phyloP scores from a whole-genome alignment of 2,797 vertebrate genomes.

The Pyrrhura leucotis region DNA sequence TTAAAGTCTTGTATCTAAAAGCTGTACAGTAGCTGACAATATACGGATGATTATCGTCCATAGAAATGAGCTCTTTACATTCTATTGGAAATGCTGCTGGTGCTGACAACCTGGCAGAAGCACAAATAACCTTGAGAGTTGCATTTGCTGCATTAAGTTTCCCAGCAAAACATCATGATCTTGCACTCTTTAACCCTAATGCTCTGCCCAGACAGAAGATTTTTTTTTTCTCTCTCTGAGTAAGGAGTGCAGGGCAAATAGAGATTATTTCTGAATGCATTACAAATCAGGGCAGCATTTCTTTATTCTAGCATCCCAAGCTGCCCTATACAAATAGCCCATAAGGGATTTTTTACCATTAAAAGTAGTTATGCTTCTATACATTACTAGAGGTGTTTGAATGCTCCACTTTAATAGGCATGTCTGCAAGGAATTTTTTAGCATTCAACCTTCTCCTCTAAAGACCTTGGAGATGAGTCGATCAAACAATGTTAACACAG shows the following conservation, averaged over 20 bases:
- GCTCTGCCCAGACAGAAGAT: not conserved
- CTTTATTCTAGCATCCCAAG: not conserved
- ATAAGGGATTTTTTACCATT: not conserved
- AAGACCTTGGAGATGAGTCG: not conserved
- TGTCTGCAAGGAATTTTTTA: not conserved
- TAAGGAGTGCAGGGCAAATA: not conserved
- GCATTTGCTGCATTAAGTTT: not conserved
- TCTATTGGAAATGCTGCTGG: not conserved
- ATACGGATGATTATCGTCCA: not conserved
- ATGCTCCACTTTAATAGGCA: not conserved
- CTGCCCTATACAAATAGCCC: not conserved
- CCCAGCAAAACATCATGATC: not conserved
- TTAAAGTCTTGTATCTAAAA: not conserved
- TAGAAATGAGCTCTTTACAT: not conserved
- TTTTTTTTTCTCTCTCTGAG: not conserved
- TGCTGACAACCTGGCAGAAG: not conserved
- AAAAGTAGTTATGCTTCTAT: not conserved
- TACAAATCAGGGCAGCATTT: not conserved
- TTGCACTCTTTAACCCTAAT: not conserved
- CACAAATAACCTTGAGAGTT: not conserved
- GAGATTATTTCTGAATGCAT: not conserved
- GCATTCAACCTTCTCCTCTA: not conserved
- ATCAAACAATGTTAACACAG: not conserved
- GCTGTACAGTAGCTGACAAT: not conserved
- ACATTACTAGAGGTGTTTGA: not conserved